Evolutionary conservation across 1,140 invertebrate species (phyloP).

Genomic region (Akabosia matsudoensis): DNA sequence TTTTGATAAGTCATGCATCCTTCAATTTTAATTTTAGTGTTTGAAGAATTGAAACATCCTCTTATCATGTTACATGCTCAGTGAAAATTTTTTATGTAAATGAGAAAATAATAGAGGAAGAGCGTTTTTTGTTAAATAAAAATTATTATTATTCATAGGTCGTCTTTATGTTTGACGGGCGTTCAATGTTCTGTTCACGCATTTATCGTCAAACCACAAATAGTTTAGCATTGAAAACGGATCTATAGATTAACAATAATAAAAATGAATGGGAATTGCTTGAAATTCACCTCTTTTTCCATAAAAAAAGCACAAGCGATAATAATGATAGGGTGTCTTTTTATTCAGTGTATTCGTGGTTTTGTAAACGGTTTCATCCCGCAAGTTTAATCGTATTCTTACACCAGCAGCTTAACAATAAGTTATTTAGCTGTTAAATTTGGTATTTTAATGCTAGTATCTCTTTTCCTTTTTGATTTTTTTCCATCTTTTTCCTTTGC

Average conservation of each 20-base stretch:
- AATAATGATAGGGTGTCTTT: not conserved
- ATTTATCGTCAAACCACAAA: not conserved
- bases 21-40: not conserved
- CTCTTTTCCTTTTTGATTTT: not conserved
- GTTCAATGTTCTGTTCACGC: not conserved
- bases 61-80: constrained; percentile 10
- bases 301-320: not conserved
- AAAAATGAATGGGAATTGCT: not conserved
- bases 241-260: constrained; percentile 3
- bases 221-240: not conserved
- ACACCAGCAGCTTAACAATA: no score
- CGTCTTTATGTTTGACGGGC: not conserved
- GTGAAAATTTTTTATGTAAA: not conserved
- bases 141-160: not conserved
- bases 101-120: constrained; percentile 2
- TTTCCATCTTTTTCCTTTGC: not conserved
- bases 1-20: constrained; percentile 14
- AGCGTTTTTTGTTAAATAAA: not conserved
- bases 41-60: not conserved
- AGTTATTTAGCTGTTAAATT: no score
- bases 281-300: not conserved
- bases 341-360: not conserved
- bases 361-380: constrained; percentile 10
- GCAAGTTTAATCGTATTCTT: no score
- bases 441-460: no score